Evolutionary conservation across 2,888 invertebrate species (phyloP).

Genomic region (Heliconius cydno): DNA sequence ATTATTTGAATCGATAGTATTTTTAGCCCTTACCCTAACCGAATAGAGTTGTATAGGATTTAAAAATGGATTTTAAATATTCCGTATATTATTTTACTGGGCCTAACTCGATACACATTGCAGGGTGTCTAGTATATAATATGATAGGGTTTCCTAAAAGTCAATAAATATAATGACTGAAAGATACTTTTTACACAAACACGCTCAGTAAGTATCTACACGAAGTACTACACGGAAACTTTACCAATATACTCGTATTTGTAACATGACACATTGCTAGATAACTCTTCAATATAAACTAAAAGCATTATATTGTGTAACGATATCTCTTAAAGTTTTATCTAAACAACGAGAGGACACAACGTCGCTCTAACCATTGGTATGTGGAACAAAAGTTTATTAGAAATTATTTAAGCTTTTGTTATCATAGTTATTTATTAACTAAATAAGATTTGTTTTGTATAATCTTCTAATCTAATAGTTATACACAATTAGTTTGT

Average conservation of each 20-base stretch:
- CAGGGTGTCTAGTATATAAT: too few relatives aligned
- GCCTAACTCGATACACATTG: too few relatives aligned
- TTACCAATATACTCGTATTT: constrained; percentile 1
- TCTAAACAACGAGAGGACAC: constrained; percentile 3
- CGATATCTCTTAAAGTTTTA: constrained; percentile 11
- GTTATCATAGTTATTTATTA: constrained; percentile 1
- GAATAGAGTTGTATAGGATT: too few relatives aligned
- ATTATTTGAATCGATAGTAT: too few relatives aligned
- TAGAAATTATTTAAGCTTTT: background rate
- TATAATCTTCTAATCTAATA: background rate
- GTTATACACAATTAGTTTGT: background rate
- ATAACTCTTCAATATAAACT: constrained; percentile 6
- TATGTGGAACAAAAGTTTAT: background rate
- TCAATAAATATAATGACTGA: background rate
- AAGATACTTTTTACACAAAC: background rate
- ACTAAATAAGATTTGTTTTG: background rate
- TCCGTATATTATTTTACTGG: too few relatives aligned
- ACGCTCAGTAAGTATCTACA: background rate
- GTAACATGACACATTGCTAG: background rate
- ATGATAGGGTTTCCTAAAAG: background rate
- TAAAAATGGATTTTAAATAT: too few relatives aligned
- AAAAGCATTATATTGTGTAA: constrained; percentile 7
- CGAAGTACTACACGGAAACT: background rate
- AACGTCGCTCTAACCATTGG: background rate
- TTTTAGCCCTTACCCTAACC: too few relatives aligned